Conservation (phyloP, 2,797 vertebrate genomes). For the Alouatta caraya region DNA sequence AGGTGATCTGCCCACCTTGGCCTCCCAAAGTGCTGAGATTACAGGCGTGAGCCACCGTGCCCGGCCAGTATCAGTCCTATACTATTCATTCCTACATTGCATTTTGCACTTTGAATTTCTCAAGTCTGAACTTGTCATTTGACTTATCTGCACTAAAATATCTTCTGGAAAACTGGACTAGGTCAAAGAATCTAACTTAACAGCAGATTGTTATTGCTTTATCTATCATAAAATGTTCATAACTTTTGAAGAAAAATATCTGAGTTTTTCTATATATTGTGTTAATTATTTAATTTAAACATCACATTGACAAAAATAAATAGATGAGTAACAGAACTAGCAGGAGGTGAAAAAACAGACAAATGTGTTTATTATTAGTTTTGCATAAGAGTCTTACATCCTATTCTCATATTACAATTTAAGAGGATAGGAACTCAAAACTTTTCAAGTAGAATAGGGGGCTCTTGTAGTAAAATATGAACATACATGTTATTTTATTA, state of each 20-base stretch:
- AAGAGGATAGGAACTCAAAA: background rate
- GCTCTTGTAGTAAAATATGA: constrained; percentile 52
- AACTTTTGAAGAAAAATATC: background rate
- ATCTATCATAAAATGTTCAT: background rate
- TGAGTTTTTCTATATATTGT: background rate
- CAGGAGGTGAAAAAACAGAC: background rate
- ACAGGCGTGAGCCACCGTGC: no score
- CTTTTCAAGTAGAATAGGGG: background rate
- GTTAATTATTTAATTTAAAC: constrained; percentile 37
- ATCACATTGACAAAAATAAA: constrained; percentile 27
- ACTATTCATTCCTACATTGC: background rate
- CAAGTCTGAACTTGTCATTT: background rate
- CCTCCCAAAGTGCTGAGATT: no score
- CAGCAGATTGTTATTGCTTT: background rate
- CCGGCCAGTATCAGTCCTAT: no score
- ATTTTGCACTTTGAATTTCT: background rate
- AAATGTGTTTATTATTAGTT: constrained; percentile 18
- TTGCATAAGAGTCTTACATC: constrained; percentile 38
- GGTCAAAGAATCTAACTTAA: background rate
- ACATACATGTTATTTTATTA: constrained; percentile 60
- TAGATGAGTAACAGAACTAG: constrained; percentile 37
- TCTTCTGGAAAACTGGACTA: background rate
- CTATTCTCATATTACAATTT: background rate
- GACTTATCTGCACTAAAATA: background rate
- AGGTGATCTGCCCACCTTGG: no score